Base-by-base conservation (phyloP, 2,888 invertebrate genomes). In the Drosophila rubida region DNA sequence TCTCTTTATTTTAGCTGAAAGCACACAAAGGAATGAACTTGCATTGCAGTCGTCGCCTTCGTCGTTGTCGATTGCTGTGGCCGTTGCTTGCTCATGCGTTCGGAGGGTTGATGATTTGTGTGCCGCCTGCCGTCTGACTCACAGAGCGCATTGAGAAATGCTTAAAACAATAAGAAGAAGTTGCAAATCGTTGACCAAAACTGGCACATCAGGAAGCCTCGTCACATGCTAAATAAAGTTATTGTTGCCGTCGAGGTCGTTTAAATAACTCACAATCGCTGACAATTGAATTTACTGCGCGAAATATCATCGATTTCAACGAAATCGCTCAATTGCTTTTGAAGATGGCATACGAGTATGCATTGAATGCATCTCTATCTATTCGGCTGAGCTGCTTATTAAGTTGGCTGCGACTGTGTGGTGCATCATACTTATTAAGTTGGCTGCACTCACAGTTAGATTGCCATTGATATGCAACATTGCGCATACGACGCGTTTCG, bases 141-240 rank as follows among this genome's bases (percentile, higher is more conserved):
- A 75, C 37, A 46, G 39, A 46, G 39, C 14, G 49, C 13, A 48
- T 61, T 50, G 49, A 22, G 8, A 6, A 65, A 37, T 32, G 30
- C 30, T 25, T 11, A 30, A 35, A 27, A 35, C 27, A 11, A 54
- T 37, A 35, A n/a, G 11, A 32, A 32, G 8, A 22, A 44, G 13
- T 13, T 13, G 32, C 23, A 53, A 59, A 58, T 50, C 63, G 59
- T 51, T 54, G 46, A 19, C 74, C 78, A 80, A 74, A 78, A 69
- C 69, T 78, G 78, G 81, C 42, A 44, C 60, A 45, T 46, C 73
- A 66, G 73, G 80, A 78, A 78, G 30, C 32, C 14, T 6, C 37
- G 37, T 25, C 32, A 55, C 25, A 30, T 37, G 5, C 14, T 49
- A 39, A 41, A 19, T 19, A 41, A 35, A 4, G 35, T 19, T 19